Conservation (phyloP, 2,797 vertebrate genomes). For the Chelonia mydas region DNA sequence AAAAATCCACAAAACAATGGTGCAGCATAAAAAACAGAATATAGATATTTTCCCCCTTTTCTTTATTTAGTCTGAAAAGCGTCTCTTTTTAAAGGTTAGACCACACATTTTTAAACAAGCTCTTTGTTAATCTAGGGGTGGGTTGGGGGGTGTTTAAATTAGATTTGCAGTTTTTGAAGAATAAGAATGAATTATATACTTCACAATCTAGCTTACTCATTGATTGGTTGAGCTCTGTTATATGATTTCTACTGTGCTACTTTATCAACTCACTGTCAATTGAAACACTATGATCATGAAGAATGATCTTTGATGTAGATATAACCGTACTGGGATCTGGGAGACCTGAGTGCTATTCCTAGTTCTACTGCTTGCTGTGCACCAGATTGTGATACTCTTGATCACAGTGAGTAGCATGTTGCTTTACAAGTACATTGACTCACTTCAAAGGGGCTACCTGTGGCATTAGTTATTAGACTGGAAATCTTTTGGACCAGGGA, state of each 20-base stretch:
- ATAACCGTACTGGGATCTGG: background rate
- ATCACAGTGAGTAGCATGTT: background rate
- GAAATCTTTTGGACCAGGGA: background rate
- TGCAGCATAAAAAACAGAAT: background rate
- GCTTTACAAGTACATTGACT: background rate
- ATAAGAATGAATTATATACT: background rate
- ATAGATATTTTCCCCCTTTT: background rate
- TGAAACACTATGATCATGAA: background rate
- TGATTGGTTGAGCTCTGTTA: background rate
- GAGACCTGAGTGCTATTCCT: background rate
- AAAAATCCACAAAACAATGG: background rate
- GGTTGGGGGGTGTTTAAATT: background rate
- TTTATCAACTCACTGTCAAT: background rate
- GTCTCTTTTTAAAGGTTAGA: background rate
- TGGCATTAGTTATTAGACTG: background rate
- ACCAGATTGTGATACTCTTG: background rate
- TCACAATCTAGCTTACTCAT: background rate
- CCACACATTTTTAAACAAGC: background rate
- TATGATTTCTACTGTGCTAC: background rate
- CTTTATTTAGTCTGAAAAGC: background rate
- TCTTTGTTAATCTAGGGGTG: background rate
- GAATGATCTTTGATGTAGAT: background rate
- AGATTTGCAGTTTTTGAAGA: background rate
- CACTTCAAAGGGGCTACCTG: background rate
- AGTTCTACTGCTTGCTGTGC: background rate